A percentile compares a stretch with the other conserved stretches of the same genome.
Conservation (phyloP, 2,888 invertebrate genomes). For the Eupithecia inturbata region DNA sequence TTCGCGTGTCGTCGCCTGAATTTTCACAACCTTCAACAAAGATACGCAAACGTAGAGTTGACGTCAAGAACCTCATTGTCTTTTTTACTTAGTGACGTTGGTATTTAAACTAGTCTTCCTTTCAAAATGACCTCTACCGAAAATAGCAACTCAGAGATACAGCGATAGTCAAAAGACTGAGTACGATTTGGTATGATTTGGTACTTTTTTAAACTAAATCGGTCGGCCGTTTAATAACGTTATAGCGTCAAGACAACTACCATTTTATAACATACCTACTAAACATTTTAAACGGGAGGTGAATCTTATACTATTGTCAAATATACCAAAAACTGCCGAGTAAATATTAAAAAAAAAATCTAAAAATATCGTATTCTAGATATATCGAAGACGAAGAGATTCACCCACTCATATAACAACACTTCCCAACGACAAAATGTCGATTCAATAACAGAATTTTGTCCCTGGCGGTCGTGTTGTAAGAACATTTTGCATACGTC, state of each 20-base stretch:
- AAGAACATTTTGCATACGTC: background rate
- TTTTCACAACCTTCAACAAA: slow-evolving; percentile 5
- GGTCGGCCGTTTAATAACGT: background rate
- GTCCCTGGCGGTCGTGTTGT: background rate
- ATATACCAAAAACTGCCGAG: background rate
- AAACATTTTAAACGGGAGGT: background rate
- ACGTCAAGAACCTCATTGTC: slow-evolving; percentile 5
- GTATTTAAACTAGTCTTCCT: background rate
- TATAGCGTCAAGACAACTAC: background rate
- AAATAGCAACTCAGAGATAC: background rate
- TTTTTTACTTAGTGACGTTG: slow-evolving; percentile 6
- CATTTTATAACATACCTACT: background rate
- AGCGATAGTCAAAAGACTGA: background rate
- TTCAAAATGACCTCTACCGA: background rate
- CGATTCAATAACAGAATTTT: background rate
- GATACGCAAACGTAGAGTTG: background rate
- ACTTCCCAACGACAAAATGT: background rate
- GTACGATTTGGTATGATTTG: too few species aligned
- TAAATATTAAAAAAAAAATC: background rate
- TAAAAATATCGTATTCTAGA: background rate
- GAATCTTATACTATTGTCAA: background rate
- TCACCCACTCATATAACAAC: background rate
- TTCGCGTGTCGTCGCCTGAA: slow-evolving; percentile 1
- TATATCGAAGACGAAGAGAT: background rate
- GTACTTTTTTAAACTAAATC: background rate